Base-by-base conservation (phyloP, 2,113 vertebrate species). In the Chrysochloris asiatica region DNA sequence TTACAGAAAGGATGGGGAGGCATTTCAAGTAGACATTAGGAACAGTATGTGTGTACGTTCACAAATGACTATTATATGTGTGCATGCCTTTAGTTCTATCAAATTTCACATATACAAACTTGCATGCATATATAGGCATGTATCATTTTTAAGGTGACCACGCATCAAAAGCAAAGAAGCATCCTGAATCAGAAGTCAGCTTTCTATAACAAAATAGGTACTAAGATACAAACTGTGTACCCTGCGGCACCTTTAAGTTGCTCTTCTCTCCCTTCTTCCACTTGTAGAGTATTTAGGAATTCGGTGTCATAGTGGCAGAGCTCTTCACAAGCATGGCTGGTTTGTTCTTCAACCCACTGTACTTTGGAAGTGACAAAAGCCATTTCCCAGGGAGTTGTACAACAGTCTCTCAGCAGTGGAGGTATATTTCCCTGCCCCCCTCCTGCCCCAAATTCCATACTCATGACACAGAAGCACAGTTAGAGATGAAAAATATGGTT, bases 401-500 rank as follows among this genome's bases (percentile, higher is more conserved):
- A 81, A 71, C 54, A 71, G 90, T 45, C 77, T 86, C 82, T 92
- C 76, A 50, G 65, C 67, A 93, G 83, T 1, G 5, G 43, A 96
- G 92, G 92, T 94, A 80, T 93, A 78, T 69, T 90, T 96, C 95
- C 91, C 94, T 93, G 88, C 83, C 86, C 88, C 90, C 91, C 71
- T 91, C 79, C 93, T 95, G 92, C 92, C 95, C 96, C 95, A 96
- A 90, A 96, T 95, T 94, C 83, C 89, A 95, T 22, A 76, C 92
- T 92, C 88, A 69, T 95, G 96, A 94, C 94, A 95, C 91, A 89
- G 94, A 95, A 90, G 94, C 95, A 95, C 95, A 97, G 96, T 97
- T 96, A 97, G 96, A 96, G 92, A 97, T 96, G 96, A 97, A 95
- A 96, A 96, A 97, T 97, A 96, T 0, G 88, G 90, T 96, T 97